Conservation (phyloP, 2,113 vertebrate species). For the Bothrops jararaca region DNA sequence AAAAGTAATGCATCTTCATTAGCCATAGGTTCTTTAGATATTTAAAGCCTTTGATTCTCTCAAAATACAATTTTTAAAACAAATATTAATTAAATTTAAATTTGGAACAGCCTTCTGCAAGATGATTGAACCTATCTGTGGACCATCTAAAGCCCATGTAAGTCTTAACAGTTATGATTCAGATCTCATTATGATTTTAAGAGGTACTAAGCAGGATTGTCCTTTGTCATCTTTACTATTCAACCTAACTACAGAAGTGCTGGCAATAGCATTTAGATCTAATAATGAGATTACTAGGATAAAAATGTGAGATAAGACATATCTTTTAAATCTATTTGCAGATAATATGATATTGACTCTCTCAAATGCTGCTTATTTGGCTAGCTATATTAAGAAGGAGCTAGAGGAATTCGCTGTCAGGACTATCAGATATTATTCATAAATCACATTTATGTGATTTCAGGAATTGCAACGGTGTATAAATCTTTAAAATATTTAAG, state of each 20-base stretch:
- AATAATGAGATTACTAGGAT: not conserved
- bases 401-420: not conserved
- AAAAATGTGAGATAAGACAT: not conserved
- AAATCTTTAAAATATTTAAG: not conserved
- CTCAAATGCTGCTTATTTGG: not conserved
- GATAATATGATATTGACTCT: not conserved
- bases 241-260: not conserved
- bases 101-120: not conserved
- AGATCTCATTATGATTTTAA: not conserved
- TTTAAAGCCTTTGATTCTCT: not conserved
- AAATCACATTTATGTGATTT: not conserved
- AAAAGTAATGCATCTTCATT: not conserved
- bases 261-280: not conserved
- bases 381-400: not conserved
- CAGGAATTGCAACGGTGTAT: not conserved
- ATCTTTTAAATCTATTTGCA: not conserved
- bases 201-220: not conserved
- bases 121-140: not conserved
- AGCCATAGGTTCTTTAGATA: not conserved
- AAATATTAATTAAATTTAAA: not conserved
- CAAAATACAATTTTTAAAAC: not conserved
- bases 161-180: not conserved
- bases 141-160: not conserved
- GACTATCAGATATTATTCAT: not conserved
- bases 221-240: not conserved